A percentile compares a stretch with the other conserved stretches of the same genome.
These are phyloP conservation scores for Harpalus rubripes DNA, from an alignment of 2,888 invertebrate species.

Conservation along the genomic window DNA sequence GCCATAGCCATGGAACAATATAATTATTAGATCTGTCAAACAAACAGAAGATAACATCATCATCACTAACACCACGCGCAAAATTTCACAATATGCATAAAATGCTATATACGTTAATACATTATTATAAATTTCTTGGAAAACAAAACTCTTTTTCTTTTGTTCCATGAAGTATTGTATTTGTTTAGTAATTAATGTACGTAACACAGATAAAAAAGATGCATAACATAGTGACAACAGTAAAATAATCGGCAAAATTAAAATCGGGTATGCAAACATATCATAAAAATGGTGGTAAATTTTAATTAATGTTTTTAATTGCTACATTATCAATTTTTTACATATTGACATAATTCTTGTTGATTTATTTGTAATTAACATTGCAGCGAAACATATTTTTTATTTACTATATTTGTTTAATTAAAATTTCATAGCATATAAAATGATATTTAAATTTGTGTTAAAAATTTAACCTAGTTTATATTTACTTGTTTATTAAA, in stretches of 20 bases:
- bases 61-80: too few species aligned
- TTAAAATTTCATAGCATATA: constrained; percentile 34
- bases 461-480: constrained; percentile 45
- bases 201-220: too few species aligned
- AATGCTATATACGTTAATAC: too few species aligned
- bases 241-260: neutral
- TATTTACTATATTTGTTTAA: constrained; percentile 48
- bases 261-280: neutral
- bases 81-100: too few species aligned
- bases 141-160: too few species aligned
- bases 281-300: constrained; percentile 2
- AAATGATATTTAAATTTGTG: constrained; percentile 53
- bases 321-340: constrained; percentile 44
- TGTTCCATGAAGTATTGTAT: too few species aligned
- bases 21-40: too few species aligned
- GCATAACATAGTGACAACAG: neutral
- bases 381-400: constrained; percentile 34
- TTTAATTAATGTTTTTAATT: constrained; percentile 41
- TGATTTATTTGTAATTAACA: constrained; percentile 50
- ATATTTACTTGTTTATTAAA: constrained; percentile 38
- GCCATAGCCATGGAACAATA: too few species aligned
- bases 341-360: constrained; percentile 38
- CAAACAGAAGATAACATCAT: too few species aligned
- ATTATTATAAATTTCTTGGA: too few species aligned
- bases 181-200: too few species aligned